These are phyloP conservation scores for Rhabdomys pumilio DNA, from an alignment of 2,797 vertebrate genomes.

Conservation along the genomic window DNA sequence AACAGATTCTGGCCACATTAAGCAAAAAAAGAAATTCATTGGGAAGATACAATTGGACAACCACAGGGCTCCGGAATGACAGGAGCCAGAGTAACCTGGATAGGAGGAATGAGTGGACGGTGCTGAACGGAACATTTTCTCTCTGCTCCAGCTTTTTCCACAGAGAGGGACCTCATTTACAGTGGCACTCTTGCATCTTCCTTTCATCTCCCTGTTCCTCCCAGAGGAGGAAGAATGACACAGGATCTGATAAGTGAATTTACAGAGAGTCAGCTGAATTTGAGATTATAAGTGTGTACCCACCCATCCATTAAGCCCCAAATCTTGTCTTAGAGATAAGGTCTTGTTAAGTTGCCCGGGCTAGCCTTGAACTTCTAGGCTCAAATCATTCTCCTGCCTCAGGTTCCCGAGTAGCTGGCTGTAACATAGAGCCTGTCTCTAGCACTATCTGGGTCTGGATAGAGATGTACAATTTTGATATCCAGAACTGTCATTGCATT, in stretches of 20 bases:
- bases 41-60: not conserved
- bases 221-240: not conserved
- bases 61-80: not conserved
- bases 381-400: not conserved
- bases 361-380: not conserved
- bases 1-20: slow-evolving; percentile 19
- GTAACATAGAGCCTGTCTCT: not conserved
- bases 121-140: not conserved
- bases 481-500: not conserved
- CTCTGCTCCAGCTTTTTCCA: not conserved
- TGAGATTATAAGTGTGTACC: not conserved
- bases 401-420: not conserved
- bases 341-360: not conserved
- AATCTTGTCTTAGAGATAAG: not conserved
- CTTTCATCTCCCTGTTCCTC: not conserved
- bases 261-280: not conserved
- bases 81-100: not conserved
- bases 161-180: not conserved
- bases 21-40: not conserved
- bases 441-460: not conserved
- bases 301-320: not conserved
- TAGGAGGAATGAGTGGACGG: not conserved
- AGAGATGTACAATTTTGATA: slow-evolving; percentile 17
- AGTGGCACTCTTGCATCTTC: not conserved
- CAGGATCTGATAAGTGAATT: not conserved